These are phyloP conservation scores for Cliona cf. orientalis DNA, from an alignment of 37 sponge, comb jelly and placozoan species.

Conservation along the genomic window DNA sequence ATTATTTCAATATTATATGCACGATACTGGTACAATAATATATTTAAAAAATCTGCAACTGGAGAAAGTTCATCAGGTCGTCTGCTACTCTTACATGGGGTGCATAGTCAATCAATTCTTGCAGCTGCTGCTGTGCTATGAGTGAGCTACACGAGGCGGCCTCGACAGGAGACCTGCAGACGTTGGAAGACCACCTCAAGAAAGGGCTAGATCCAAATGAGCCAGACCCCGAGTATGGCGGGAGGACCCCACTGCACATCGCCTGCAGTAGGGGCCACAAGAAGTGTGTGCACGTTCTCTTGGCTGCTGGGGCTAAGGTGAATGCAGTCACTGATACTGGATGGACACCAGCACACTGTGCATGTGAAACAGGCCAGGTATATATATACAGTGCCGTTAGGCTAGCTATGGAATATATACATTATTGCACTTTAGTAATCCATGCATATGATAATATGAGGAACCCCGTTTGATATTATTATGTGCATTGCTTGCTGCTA, in stretches of 20 bases:
- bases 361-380: conserved; percentile 73
- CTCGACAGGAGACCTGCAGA: conserved; percentile 50
- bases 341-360: conserved; percentile 91
- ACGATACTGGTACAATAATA: too few species aligned
- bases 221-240: conserved; percentile 78
- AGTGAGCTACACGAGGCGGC: conserved; percentile 79
- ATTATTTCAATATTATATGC: too few species aligned
- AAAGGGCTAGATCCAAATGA: conserved; percentile 63
- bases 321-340: conserved; percentile 68
- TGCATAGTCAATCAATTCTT: too few species aligned
- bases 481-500: too few species aligned
- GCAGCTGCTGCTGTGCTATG: conserved; percentile 18
- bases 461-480: too few species aligned
- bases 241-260: conserved; percentile 90
- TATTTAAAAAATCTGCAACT: too few species aligned
- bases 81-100: too few species aligned
- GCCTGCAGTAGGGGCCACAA: conserved; percentile 75
- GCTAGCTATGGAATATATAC: too few species aligned
- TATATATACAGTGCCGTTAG: too few species aligned
- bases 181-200: conserved; percentile 37
- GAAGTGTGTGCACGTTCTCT: conserved; percentile 67
- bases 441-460: too few species aligned
- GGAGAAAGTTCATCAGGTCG: too few species aligned
- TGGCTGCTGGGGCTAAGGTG: conserved; percentile 70
- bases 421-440: too few species aligned